These are phyloP conservation scores for Nibea albiflora DNA, from an alignment of 2,113 vertebrate species.

Conservation along the genomic window DNA sequence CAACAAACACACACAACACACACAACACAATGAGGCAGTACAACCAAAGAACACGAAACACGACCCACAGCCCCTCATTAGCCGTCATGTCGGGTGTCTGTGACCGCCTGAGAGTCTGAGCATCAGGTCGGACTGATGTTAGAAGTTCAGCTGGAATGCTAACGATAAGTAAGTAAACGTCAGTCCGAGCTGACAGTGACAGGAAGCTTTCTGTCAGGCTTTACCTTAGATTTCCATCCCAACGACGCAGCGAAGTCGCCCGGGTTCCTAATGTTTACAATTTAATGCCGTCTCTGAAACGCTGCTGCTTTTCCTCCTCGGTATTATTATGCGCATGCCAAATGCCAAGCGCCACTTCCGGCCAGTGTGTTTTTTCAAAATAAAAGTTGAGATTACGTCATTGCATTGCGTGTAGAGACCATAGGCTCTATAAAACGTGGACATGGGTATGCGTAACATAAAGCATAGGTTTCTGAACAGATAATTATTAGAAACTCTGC, in stretches of 20 bases:
- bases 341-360: slow-evolving; percentile 55
- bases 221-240: slow-evolving; percentile 77
- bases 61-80: too few species aligned
- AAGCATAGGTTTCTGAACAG: too few species aligned
- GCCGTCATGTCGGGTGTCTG: background rate
- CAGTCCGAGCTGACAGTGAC: background rate
- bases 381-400: slow-evolving; percentile 57
- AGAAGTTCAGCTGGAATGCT: slow-evolving; percentile 24
- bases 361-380: slow-evolving; percentile 46
- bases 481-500: too few species aligned
- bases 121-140: background rate
- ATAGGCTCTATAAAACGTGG: too few species aligned
- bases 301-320: slow-evolving; percentile 41
- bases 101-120: background rate
- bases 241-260: slow-evolving; percentile 4
- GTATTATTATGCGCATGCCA: slow-evolving; percentile 62
- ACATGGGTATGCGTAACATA: too few species aligned
- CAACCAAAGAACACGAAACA: background rate
- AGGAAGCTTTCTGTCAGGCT: rapidly evolving
- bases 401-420: background rate
- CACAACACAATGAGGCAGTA: rapidly evolving
- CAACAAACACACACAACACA: background rate
- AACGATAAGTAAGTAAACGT: slow-evolving; percentile 23
- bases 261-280: slow-evolving; percentile 68
- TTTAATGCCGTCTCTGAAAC: slow-evolving; percentile 26